Percentiles rank a stretch among this genome's conserved stretches.
These are phyloP conservation scores for Microchrysa polita DNA, from an alignment of 2,888 invertebrate genomes.

Conservation along the genomic window DNA sequence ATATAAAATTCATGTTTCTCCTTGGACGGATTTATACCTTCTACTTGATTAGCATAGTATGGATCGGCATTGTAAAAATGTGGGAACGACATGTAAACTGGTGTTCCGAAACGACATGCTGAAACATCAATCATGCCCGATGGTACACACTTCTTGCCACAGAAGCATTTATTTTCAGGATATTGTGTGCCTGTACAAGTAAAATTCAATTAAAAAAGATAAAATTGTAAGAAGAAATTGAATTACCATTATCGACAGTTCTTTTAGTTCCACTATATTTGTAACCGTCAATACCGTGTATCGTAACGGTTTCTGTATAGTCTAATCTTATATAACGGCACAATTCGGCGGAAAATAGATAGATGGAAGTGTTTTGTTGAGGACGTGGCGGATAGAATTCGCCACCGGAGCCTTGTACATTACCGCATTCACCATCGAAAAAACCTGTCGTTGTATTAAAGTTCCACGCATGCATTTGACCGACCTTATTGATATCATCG, in stretches of 20 bases:
- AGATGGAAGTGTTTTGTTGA: constrained; percentile 68
- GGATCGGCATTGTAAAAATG: constrained; percentile 84
- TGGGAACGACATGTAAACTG: constrained; percentile 84
- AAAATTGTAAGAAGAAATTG: neutral
- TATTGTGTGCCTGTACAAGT: constrained; percentile 67
- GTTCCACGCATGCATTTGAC: constrained; percentile 79
- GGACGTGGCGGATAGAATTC: constrained; percentile 80
- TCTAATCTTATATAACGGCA: constrained; percentile 76
- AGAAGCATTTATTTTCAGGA: constrained; percentile 75
- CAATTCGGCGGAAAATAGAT: constrained; percentile 78
- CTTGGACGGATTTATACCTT: constrained; percentile 75
- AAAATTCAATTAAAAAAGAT: neutral
- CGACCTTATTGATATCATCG: constrained; percentile 71
- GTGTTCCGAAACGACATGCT: constrained; percentile 80
- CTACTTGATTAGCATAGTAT: constrained; percentile 70
- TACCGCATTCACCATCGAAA: constrained; percentile 68
- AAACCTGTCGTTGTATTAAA: constrained; percentile 68
- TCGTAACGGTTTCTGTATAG: constrained; percentile 68
- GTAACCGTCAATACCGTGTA: constrained; percentile 72
- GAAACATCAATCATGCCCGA: constrained; percentile 82
- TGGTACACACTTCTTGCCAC: constrained; percentile 77
- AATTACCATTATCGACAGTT: constrained; percentile 76
- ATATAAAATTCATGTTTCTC: constrained; percentile 80
- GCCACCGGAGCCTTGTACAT: constrained; percentile 78
- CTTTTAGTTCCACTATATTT: constrained; percentile 73